Base-by-base conservation (phyloP, 2,888 invertebrate species). In the Andrena bicolor region DNA sequence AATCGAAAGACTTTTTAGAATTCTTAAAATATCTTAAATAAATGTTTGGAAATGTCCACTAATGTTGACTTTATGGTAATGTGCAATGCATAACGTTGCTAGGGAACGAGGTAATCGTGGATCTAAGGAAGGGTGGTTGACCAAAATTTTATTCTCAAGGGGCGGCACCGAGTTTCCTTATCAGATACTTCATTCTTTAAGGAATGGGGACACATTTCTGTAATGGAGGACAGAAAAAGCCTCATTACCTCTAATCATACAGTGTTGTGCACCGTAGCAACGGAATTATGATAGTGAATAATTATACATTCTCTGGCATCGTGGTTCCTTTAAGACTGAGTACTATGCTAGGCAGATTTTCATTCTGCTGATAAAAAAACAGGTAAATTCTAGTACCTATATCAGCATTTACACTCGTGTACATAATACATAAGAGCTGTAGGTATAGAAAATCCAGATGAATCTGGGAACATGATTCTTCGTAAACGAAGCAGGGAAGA, bases 141-240 rank as follows among this genome's bases (percentile, higher is more conserved):
- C 28, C 60, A 60, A 60, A 60, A 60, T 60, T 60, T 60, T 60
- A 26, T 60, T 60, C 28, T n/a, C 10, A 56, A 56, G 26, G 28
- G 28, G 28, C 13, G 60, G 13, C 1, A 60, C 60, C 60, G 7
- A 6, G 16, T 16, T 41, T 60, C 7, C 28, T 30, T 60, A 60
- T 60, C 60, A 60, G 60, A 28, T 60, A 28, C 26, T 20, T 16
- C 60, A 28, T 60, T 26, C 26, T 56, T 56, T 26, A 4, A 28
- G 16, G 28, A 60, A 60, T n/a, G 60, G 16, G 60, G 60, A 16
- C 60, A 60, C 60, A 60, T 26, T 60, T 60, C 28, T 60, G 28
- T 60, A 28, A 30, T 28, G 60, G 28, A 26, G 60, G 26, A 30
- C 60, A 60, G 60, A 60, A 60, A 60, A 60, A 28, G 30, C 30